phyloP scores from a whole-genome alignment of 2,888 invertebrate species.

The Nephrotoma guestfalica region DNA sequence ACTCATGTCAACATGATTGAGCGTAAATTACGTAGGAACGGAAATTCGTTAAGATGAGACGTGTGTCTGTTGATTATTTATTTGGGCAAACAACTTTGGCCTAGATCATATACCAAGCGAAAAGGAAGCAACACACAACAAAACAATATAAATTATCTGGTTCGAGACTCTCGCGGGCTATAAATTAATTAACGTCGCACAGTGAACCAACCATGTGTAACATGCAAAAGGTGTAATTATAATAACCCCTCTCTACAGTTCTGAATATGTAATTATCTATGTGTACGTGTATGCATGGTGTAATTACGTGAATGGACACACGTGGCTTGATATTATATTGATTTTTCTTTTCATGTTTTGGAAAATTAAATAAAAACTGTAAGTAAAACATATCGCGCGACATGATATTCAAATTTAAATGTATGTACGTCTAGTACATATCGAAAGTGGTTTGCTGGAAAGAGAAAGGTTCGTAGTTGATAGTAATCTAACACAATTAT shows the following conservation, averaged over 20 bases:
- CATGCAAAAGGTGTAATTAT: constrained; percentile 1
- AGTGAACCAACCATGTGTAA: neutral
- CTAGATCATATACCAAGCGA: neutral
- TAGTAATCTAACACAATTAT: neutral
- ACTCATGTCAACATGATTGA: neutral
- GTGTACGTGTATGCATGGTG: neutral
- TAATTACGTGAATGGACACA: neutral
- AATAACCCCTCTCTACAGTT: neutral
- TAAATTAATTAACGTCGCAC: neutral
- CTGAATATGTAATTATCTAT: neutral
- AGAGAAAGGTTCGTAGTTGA: neutral
- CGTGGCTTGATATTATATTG: neutral
- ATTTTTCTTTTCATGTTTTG: neutral
- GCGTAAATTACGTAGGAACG: neutral
- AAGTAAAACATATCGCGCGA: neutral
- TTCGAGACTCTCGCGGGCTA: neutral
- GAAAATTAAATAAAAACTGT: neutral
- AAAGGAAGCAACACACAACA: neutral
- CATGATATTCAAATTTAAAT: neutral
- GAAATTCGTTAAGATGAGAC: neutral
- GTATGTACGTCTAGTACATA: neutral
- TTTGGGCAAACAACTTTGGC: neutral
- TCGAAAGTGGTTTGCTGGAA: neutral
- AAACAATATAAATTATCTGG: neutral
- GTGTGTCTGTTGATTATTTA: neutral